These are phyloP conservation scores for Felis catus DNA, from an alignment of 2,113 vertebrate genomes.

Conservation along the genomic window DNA sequence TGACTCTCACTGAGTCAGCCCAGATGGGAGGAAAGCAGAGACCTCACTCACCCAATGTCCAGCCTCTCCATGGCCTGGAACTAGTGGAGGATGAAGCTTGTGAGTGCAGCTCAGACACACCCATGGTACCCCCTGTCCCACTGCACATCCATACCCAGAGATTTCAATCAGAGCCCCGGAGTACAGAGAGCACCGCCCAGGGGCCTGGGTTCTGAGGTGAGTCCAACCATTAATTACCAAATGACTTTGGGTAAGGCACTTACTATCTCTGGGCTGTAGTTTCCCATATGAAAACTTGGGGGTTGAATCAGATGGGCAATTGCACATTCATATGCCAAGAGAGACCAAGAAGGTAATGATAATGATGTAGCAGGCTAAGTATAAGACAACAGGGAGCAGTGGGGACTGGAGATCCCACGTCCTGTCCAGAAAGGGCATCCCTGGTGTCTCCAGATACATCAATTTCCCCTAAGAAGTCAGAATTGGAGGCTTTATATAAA, in stretches of 20 bases:
- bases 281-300: neutral
- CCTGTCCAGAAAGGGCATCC: neutral
- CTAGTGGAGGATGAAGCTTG: no score
- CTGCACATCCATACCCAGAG: no score
- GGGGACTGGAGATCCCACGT: neutral
- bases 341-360: neutral
- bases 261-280: neutral
- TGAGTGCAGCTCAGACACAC: no score
- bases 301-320: neutral
- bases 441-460: no score
- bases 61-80: no score
- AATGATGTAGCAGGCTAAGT: neutral
- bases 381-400: neutral
- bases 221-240: neutral
- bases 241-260: neutral
- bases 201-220: conserved; percentile 39
- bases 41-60: neutral
- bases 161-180: no score
- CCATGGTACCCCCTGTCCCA: no score
- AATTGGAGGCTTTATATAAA: no score
- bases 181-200: no score
- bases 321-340: neutral
- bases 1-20: conserved; percentile 69
- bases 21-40: neutral
- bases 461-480: no score